phyloP scores from a whole-genome alignment of 1,140 invertebrate species.

The Delia radicum region DNA sequence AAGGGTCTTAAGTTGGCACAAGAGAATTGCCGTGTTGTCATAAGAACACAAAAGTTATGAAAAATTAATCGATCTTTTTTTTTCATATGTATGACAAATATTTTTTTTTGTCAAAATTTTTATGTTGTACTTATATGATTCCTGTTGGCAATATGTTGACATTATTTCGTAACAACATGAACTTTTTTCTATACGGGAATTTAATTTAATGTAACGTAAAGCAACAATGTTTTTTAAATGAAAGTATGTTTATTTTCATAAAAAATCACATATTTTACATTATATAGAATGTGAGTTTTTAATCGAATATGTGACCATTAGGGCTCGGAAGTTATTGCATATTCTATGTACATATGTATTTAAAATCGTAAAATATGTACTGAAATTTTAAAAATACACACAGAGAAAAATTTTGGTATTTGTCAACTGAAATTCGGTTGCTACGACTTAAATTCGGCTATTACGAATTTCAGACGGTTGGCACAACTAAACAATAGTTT shows the following conservation, averaged over 20 bases:
- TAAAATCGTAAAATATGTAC: too few relatives aligned
- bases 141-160: constrained; percentile 19
- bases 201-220: neutral
- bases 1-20: neutral
- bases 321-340: too few relatives aligned
- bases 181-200: neutral
- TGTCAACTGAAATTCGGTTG: too few relatives aligned
- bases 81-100: neutral
- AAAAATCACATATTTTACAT: too few relatives aligned
- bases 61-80: neutral
- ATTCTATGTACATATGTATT: too few relatives aligned
- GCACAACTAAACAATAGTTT: too few relatives aligned
- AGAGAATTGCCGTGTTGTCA: neutral
- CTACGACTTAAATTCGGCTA: too few relatives aligned
- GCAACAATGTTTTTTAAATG: neutral
- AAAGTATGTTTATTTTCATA: neutral
- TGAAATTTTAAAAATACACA: too few relatives aligned
- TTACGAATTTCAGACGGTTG: too few relatives aligned
- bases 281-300: too few relatives aligned
- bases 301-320: too few relatives aligned
- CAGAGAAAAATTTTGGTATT: too few relatives aligned
- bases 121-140: neutral
- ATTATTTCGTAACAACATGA: constrained; percentile 19
- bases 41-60: neutral
- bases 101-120: neutral